phyloP scores from a whole-genome alignment of 2,888 invertebrate species.

The Stenurella melanura region DNA sequence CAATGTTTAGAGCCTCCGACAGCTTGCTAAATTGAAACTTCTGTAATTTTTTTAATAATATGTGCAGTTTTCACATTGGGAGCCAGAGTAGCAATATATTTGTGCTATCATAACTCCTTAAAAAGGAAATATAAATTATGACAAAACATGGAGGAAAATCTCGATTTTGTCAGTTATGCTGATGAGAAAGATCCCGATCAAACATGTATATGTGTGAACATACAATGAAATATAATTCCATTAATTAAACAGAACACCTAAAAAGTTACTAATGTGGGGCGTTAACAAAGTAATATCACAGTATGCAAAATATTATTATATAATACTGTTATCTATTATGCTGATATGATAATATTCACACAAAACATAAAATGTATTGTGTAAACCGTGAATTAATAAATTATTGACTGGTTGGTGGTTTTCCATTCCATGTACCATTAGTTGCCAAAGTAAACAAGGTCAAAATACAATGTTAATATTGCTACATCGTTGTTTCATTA shows the following conservation, averaged over 20 bases:
- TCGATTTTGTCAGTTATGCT: background rate
- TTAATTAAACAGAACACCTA: background rate
- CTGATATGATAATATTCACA: background rate
- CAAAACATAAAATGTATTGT: background rate
- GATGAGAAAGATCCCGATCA: background rate
- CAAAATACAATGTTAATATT: background rate
- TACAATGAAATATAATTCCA: background rate
- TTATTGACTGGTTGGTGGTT: background rate
- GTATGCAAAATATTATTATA: background rate
- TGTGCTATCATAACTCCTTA: too few relatives aligned
- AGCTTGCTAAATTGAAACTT: too few relatives aligned
- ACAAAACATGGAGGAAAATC: too few relatives aligned
- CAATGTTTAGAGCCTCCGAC: too few relatives aligned
- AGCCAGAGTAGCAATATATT: too few relatives aligned
- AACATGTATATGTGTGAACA: background rate
- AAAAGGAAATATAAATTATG: too few relatives aligned
- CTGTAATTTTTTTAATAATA: too few relatives aligned
- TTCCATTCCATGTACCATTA: conserved; percentile 1
- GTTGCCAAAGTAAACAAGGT: background rate
- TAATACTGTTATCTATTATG: background rate
- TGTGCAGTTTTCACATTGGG: too few relatives aligned
- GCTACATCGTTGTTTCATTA: background rate
- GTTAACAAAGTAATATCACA: too few relatives aligned
- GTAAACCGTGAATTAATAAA: conserved; percentile 2
- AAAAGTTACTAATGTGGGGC: background rate